Evolutionary conservation across 2,113 vertebrate species (phyloP).

Genomic region (Lathamus discolor): DNA sequence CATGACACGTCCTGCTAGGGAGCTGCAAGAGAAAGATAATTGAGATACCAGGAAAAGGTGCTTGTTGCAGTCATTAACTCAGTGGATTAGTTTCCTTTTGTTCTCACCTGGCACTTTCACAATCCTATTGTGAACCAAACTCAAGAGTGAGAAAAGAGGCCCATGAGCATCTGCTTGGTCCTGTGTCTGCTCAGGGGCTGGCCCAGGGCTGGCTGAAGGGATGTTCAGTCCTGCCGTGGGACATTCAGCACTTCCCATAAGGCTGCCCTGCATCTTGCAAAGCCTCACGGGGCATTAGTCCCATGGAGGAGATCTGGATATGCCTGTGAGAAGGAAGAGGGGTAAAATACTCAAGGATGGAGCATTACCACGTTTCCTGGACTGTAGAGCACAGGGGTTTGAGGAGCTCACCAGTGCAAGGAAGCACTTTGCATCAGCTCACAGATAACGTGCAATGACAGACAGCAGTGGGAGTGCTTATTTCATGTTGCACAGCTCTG

Average conservation of each 20-base stretch:
- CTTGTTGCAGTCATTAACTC: not conserved
- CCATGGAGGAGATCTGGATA: not conserved
- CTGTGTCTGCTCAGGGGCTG: not conserved
- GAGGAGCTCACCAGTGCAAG: not conserved
- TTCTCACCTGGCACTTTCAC: not conserved
- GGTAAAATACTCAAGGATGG: not conserved
- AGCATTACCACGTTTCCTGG: not conserved
- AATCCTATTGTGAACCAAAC: not conserved
- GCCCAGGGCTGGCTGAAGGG: not conserved
- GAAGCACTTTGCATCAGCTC: not conserved
- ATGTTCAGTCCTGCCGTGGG: not conserved
- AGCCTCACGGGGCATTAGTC: accelerated
- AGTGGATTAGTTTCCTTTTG: not conserved
- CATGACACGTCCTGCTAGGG: not conserved
- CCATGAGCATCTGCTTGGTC: accelerated
- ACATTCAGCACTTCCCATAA: not conserved
- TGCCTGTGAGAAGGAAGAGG: not conserved
- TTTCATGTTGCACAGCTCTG: not conserved
- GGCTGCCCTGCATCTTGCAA: not conserved
- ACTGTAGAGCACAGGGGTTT: not conserved
- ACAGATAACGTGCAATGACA: accelerated
- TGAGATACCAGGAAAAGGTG: not conserved
- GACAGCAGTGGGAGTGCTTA: accelerated
- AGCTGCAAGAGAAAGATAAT: not conserved
- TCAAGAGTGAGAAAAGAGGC: not conserved